These are phyloP conservation scores for Cyprinodon brontotheroides DNA, from an alignment of 2,113 vertebrate species.

Conservation along the genomic window DNA sequence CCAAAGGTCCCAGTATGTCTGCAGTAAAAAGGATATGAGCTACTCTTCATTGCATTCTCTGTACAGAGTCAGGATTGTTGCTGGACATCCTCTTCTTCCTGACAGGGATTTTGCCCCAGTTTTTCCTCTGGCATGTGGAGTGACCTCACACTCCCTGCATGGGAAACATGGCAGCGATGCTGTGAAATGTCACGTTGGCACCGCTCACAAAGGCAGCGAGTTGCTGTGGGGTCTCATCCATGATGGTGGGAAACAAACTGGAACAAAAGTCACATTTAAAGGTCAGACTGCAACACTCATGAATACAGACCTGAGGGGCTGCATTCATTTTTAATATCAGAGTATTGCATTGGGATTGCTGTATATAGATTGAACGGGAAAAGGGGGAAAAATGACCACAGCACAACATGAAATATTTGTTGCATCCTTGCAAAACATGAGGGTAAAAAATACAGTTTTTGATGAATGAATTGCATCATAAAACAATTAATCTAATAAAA, in stretches of 20 bases:
- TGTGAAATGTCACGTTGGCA: constrained; percentile 72
- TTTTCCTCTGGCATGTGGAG: constrained; percentile 37
- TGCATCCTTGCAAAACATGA: background rate
- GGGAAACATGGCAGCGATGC: constrained; percentile 49
- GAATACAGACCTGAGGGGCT: constrained; percentile 13
- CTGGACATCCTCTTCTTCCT: background rate
- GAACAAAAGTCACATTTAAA: constrained; percentile 58
- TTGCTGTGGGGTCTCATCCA: constrained; percentile 47
- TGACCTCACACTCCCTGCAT: constrained; percentile 53
- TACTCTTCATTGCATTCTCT: background rate
- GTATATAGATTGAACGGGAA: background rate
- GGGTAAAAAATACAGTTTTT: background rate
- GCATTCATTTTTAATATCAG: constrained; percentile 13
- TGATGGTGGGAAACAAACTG: constrained; percentile 47
- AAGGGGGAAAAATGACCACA: background rate
- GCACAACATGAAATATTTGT: background rate
- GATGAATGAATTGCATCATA: too few species aligned
- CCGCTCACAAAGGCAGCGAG: constrained; percentile 50
- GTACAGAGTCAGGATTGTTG: background rate
- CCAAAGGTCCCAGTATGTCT: background rate
- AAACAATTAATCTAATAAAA: too few species aligned
- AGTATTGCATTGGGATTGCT: background rate
- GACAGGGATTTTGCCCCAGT: constrained; percentile 15
- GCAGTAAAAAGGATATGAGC: constrained; percentile 1
- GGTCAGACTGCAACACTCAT: constrained; percentile 53